A percentile compares a stretch with the other conserved stretches of the same genome.
These are phyloP conservation scores for Pampusana beccarii DNA, from an alignment of 2,113 vertebrate genomes.

Conservation along the genomic window DNA sequence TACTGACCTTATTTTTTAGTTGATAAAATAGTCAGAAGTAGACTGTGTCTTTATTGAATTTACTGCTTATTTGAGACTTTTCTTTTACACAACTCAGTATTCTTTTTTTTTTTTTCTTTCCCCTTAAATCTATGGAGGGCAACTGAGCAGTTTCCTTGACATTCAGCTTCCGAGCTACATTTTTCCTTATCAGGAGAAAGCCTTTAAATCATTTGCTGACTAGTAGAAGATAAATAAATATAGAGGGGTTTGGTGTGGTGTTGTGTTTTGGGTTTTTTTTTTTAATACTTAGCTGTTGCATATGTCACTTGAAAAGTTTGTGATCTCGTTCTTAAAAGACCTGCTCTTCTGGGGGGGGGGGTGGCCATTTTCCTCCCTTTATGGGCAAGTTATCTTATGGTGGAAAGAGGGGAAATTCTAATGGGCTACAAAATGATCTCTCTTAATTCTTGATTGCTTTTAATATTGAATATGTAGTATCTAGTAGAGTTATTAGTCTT, in stretches of 20 bases:
- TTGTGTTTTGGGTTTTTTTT: background rate
- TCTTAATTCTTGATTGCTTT: background rate
- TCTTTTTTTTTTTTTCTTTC: background rate
- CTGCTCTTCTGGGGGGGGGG: background rate
- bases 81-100: background rate
- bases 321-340: background rate
- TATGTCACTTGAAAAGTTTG: background rate
- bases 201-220: background rate
- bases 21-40: background rate
- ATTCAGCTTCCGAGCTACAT: background rate
- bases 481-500: background rate
- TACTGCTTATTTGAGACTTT: background rate
- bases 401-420: background rate
- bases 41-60: background rate
- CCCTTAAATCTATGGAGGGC: background rate
- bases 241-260: too few relatives aligned
- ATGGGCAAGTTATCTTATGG: background rate
- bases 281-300: background rate
- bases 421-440: background rate
- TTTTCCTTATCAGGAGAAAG: background rate
- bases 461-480: background rate
- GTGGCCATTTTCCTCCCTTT: background rate
- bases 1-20: background rate
- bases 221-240: background rate
- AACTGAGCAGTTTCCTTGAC: background rate